Evolutionary conservation across 2,888 invertebrate species (phyloP), one percentile per base, ranked within the genome.

Genomic region (Acronicta leporina): DNA sequence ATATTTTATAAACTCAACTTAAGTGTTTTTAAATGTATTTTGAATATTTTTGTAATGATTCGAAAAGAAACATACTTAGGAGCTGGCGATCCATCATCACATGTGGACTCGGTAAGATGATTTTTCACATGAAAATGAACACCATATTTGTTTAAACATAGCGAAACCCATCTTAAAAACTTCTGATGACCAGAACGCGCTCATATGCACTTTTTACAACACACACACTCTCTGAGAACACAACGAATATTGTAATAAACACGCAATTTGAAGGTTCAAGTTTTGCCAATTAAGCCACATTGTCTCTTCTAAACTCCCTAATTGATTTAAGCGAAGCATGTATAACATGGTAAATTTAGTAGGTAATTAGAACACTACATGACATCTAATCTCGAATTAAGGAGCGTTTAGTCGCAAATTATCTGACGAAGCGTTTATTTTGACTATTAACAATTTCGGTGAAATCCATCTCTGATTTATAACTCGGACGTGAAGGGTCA

Each of bases 191-290:
- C n/a, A n/a, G n/a, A n/a, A n/a, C n/a, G n/a, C n/a, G n/a, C n/a
- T n/a, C n/a, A n/a, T n/a, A n/a, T n/a, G n/a, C n/a, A n/a, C n/a
- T n/a, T n/a, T n/a, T n/a, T n/a, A n/a, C n/a, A n/a, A n/a, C n/a
- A n/a, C n/a, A n/a, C n/a, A n/a, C n/a, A 9, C 1, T 5, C 4
- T 1, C 33, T 33, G 3, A 33, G 3, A 33, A 33, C 11, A 25
- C 13, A 27, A 16, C 44, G n/a, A 45, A 30, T 40, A 51, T 58
- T 53, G 43, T 49, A 61, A 61, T 67, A 16, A 56, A 56, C 25
- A 41, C 48, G 35, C 59, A 33, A 60, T 52, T 51, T 50, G 25
- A 50, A 46, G 16, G 35, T 47, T 59, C 27, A 41, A 54, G 4
- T 44, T 53, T 16, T 49, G 45, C 41, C 38, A 58, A 65, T 54